phyloP scores from a whole-genome alignment of 2,797 vertebrate genomes.

The Scomberomorus guttatus region DNA sequence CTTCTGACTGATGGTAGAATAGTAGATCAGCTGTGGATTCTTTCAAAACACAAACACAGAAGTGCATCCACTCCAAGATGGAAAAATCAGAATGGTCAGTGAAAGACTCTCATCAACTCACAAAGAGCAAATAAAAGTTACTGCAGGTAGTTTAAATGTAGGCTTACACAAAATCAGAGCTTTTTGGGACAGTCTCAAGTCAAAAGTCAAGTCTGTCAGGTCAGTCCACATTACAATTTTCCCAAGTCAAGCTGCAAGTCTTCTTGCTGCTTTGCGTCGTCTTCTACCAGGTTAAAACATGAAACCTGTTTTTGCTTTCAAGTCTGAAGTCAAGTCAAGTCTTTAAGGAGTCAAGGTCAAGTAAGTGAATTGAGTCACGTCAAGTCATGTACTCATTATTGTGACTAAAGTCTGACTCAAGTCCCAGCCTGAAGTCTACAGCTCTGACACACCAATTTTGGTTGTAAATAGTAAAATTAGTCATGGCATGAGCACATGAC shows the following conservation, averaged over 20 bases:
- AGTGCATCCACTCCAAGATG: neutral
- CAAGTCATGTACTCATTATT: neutral
- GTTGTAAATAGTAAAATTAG: neutral
- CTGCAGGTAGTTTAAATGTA: neutral
- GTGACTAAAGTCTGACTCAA: neutral
- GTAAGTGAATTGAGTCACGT: constrained; percentile 5
- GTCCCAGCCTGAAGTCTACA: constrained; percentile 12
- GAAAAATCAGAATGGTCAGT: neutral
- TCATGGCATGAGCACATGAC: neutral
- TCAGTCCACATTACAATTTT: neutral
- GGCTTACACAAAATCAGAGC: constrained; percentile 35
- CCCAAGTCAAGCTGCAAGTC: constrained; percentile 5
- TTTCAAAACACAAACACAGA: neutral
- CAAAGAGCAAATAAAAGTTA: neutral
- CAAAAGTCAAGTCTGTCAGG: neutral
- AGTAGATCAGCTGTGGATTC: neutral
- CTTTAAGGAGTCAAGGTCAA: neutral
- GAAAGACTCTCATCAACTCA: neutral
- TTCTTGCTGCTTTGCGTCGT: too few species aligned
- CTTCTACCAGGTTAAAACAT: neutral
- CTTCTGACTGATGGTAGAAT: neutral
- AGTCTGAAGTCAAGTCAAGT: constrained; percentile 25
- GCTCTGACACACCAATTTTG: neutral
- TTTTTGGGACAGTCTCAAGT: neutral
- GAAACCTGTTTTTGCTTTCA: neutral